A percentile compares a stretch with the other conserved stretches of the same genome.
phyloP scores from a whole-genome alignment of 1,140 invertebrate species.

The Spodoptera litura region DNA sequence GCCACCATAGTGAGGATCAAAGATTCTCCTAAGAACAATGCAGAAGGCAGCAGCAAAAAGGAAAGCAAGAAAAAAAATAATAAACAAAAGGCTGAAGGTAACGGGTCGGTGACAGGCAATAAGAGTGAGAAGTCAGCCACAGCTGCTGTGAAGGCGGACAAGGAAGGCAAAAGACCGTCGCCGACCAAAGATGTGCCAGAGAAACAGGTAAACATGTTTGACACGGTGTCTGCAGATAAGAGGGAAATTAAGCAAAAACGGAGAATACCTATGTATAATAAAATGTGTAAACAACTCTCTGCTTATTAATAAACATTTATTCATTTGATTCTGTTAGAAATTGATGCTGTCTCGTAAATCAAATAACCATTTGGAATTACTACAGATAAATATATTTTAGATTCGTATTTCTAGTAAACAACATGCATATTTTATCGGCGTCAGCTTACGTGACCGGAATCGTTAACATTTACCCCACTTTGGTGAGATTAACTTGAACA shows the following conservation, averaged over 20 bases:
- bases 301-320: slow-evolving; percentile 12
- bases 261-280: neutral
- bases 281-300: slow-evolving; percentile 12
- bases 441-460: slow-evolving; percentile 50
- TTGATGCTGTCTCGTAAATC: slow-evolving; percentile 1
- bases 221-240: neutral
- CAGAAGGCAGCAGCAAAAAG: slow-evolving; percentile 84
- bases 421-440: slow-evolving; percentile 34
- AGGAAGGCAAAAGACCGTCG: slow-evolving; percentile 68
- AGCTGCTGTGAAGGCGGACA: slow-evolving; percentile 68
- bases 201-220: slow-evolving; percentile 45
- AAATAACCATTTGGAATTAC: slow-evolving; percentile 53
- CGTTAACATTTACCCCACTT: slow-evolving; percentile 44
- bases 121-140: slow-evolving; percentile 69
- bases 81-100: slow-evolving; percentile 79
- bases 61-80: slow-evolving; percentile 86
- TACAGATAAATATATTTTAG: slow-evolving; percentile 19
- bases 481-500: slow-evolving; percentile 53
- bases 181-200: slow-evolving; percentile 63
- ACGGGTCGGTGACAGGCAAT: slow-evolving; percentile 71
- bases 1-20: slow-evolving; percentile 87
- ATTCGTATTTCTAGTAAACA: slow-evolving; percentile 10
- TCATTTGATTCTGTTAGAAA: neutral
- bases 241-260: slow-evolving; percentile 1
- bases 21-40: slow-evolving; percentile 86